phyloP scores from a whole-genome alignment of 2,888 invertebrate genomes.

The Epistrophe eligans region DNA sequence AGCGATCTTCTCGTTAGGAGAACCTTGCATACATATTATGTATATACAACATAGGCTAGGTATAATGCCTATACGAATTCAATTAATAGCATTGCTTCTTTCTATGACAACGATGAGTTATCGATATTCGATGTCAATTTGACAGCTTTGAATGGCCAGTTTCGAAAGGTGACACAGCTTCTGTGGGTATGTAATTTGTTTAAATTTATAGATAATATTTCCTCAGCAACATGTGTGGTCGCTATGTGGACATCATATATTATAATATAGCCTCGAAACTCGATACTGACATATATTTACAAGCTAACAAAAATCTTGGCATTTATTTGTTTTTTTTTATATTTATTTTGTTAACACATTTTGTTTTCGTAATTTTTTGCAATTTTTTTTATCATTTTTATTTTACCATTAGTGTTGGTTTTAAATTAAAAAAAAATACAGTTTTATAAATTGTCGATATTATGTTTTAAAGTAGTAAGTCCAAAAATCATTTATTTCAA shows the following conservation, averaged over 20 bases:
- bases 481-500: too few species aligned
- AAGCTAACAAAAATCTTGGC: slow-evolving; percentile 10
- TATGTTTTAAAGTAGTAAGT: too few species aligned
- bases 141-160: slow-evolving; percentile 65
- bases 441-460: too few species aligned
- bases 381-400: background rate
- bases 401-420: background rate
- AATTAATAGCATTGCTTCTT: slow-evolving; percentile 58
- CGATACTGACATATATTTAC: slow-evolving; percentile 43
- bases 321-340: background rate
- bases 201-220: slow-evolving; percentile 55
- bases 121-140: slow-evolving; percentile 60
- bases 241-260: background rate
- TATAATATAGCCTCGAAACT: slow-evolving; percentile 10
- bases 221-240: slow-evolving; percentile 63
- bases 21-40: slow-evolving; percentile 13
- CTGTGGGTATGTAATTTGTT: slow-evolving; percentile 65
- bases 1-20: slow-evolving; percentile 69
- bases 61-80: slow-evolving; percentile 42
- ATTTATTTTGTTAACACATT: background rate
- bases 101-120: slow-evolving; percentile 56
- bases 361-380: background rate
- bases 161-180: slow-evolving; percentile 72
- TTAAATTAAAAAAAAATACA: background rate
- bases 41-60: too few species aligned